A percentile compares a stretch with the other conserved stretches of the same genome.
These are phyloP conservation scores for Agrotis segetum DNA, from an alignment of 2,888 invertebrate genomes.

Conservation along the genomic window DNA sequence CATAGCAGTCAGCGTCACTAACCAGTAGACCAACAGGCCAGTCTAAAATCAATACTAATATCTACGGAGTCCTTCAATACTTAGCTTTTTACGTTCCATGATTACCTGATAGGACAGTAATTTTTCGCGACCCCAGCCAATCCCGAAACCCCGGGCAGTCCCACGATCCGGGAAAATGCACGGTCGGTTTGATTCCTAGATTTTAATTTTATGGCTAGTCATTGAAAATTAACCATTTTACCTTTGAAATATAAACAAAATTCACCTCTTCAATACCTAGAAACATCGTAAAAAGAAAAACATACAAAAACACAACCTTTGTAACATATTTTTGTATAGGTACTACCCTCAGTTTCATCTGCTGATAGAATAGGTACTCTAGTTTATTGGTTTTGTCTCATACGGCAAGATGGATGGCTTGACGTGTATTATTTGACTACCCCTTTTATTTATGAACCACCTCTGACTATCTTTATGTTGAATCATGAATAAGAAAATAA, in stretches of 20 bases:
- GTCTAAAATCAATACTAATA: too few relatives aligned
- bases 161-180: too few relatives aligned
- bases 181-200: too few relatives aligned
- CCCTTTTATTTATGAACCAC: slow-evolving; percentile 55
- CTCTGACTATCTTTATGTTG: slow-evolving; percentile 23
- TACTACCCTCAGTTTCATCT: slow-evolving; percentile 43
- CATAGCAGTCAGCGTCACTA: too few relatives aligned
- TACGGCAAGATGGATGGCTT: slow-evolving; percentile 49
- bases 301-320: neutral
- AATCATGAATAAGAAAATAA: slow-evolving; percentile 29
- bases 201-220: too few relatives aligned
- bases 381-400: slow-evolving; percentile 63
- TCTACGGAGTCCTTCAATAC: too few relatives aligned
- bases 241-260: neutral
- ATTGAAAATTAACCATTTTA: neutral
- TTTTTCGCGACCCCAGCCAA: too few relatives aligned
- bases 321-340: slow-evolving; percentile 34
- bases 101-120: too few relatives aligned
- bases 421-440: slow-evolving; percentile 57
- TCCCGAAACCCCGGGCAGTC: too few relatives aligned
- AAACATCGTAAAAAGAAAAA: slow-evolving; percentile 8
- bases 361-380: slow-evolving; percentile 59
- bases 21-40: too few relatives aligned
- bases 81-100: too few relatives aligned
- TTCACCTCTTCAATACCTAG: neutral